Evolutionary conservation across 2,113 vertebrate genomes (phyloP).

Genomic region (Hippopotamus amphibius): DNA sequence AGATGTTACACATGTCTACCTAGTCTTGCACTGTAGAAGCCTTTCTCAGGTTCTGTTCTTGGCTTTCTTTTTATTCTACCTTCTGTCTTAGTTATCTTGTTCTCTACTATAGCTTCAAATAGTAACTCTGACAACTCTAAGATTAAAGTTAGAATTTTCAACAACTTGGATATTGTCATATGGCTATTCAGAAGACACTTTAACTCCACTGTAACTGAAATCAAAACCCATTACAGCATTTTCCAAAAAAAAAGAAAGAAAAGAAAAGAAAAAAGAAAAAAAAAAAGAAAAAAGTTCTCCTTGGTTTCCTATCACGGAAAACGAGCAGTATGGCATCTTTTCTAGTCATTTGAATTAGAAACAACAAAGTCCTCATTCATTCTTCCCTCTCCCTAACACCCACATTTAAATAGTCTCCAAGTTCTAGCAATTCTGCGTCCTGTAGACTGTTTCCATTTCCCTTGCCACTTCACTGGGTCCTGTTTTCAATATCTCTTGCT

Average conservation of each 20-base stretch:
- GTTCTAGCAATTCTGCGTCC: constrained; percentile 22
- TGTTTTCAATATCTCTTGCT: constrained; percentile 51
- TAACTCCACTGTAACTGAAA: not conserved
- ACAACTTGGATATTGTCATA: constrained; percentile 9
- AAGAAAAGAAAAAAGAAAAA: not conserved
- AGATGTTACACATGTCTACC: not conserved
- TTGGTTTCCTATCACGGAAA: constrained; percentile 52
- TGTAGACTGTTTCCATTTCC: constrained; percentile 51
- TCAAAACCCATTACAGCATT: not conserved
- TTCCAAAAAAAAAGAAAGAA: no score
- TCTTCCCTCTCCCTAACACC: not conserved
- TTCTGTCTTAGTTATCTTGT: constrained; percentile 23
- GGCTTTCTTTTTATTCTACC: not conserved
- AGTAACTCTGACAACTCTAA: not conserved
- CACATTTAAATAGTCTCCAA: not conserved
- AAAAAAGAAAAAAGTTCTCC: not conserved
- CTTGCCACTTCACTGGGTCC: not conserved
- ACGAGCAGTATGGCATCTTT: not conserved
- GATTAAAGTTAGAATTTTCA: constrained; percentile 40
- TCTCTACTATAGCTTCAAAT: not conserved
- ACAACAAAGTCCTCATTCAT: constrained; percentile 44
- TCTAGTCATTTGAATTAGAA: constrained; percentile 36
- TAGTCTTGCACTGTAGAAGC: not conserved
- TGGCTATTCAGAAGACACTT: constrained; percentile 15
- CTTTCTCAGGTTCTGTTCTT: not conserved